These are phyloP conservation scores for Agrenia bidenticulata DNA, from an alignment of 2,888 invertebrate genomes.

Conservation along the genomic window DNA sequence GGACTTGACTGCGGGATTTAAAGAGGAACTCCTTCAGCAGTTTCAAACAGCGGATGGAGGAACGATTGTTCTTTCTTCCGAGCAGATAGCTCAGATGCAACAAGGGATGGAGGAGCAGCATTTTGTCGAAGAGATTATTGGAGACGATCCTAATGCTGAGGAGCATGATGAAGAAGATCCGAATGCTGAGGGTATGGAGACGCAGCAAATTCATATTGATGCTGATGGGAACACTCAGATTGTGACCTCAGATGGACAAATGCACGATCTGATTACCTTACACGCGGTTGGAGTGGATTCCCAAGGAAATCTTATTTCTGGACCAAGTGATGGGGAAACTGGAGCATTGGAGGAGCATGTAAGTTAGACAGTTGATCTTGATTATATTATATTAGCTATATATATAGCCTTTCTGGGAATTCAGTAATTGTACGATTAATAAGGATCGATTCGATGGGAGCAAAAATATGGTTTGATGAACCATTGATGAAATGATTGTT, in stretches of 20 bases:
- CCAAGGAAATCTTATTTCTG: conserved; percentile 45
- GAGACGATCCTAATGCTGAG: conserved; percentile 26
- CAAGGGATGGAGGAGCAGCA: conserved; percentile 40
- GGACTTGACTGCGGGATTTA: conserved; percentile 10
- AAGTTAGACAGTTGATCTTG: neutral
- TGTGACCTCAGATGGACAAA: conserved; percentile 36
- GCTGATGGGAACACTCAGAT: conserved; percentile 43
- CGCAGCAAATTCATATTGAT: conserved; percentile 45
- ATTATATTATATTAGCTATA: neutral
- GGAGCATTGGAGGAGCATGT: conserved; percentile 40
- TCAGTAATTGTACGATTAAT: neutral
- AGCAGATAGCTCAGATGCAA: conserved; percentile 40
- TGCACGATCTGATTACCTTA: conserved; percentile 50
- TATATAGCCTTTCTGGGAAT: neutral
- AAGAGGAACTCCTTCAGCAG: conserved; percentile 32
- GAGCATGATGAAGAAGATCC: conserved; percentile 32
- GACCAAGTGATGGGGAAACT: conserved; percentile 30
- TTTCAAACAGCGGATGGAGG: conserved; percentile 42
- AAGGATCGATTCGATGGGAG: neutral
- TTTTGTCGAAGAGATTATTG: conserved; percentile 43
- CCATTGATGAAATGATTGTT: neutral
- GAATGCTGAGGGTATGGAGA: conserved; percentile 29
- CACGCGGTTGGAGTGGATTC: conserved; percentile 46
- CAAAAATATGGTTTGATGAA: neutral
- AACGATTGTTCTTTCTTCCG: conserved; percentile 42